phyloP scores from a whole-genome alignment of 2,797 vertebrate genomes.

The Tangara arthus region DNA sequence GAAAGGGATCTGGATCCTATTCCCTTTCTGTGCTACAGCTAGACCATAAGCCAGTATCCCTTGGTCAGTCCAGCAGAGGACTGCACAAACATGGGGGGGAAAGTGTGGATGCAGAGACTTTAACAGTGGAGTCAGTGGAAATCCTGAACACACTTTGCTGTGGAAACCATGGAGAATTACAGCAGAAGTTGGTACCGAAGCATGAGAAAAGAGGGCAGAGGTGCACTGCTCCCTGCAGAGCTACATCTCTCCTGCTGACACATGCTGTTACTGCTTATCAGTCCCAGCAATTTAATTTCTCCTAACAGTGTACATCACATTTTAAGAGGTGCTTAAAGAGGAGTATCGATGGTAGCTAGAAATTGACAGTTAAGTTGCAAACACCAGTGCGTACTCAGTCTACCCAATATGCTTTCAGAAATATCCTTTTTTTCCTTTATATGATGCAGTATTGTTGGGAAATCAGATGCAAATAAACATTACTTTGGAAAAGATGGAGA shows the following conservation, averaged over 20 bases:
- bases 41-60: not conserved
- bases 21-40: not conserved
- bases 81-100: not conserved
- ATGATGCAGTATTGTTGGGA: not conserved
- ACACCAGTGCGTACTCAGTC: not conserved
- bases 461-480: slow-evolving; percentile 48
- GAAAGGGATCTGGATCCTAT: not conserved
- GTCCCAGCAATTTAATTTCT: not conserved
- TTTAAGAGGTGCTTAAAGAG: not conserved
- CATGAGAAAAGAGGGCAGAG: not conserved
- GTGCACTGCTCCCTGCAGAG: not conserved
- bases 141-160: not conserved
- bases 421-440: not conserved
- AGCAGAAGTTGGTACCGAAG: not conserved
- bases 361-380: not conserved
- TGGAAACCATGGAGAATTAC: not conserved
- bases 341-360: not conserved
- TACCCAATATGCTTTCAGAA: not conserved
- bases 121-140: not conserved
- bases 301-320: not conserved
- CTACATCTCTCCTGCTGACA: not conserved
- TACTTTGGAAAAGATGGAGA: slow-evolving; percentile 41
- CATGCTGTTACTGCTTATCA: not conserved
- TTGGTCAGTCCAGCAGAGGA: not conserved
- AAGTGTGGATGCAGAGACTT: not conserved